Evolutionary conservation across 2,888 invertebrate species (phyloP).

Genomic region (Perizoma flavofasciatum): DNA sequence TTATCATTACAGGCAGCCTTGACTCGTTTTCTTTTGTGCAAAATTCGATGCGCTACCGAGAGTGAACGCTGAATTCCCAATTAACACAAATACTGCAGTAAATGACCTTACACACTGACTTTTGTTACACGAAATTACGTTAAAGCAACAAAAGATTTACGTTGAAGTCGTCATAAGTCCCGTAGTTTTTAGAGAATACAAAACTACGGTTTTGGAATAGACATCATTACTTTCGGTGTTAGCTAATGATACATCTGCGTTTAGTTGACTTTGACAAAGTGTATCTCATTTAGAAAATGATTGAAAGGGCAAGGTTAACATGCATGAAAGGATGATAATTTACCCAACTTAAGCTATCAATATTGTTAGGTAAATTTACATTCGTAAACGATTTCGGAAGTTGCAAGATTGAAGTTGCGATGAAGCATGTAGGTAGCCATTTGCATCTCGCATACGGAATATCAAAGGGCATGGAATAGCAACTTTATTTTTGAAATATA

Average conservation of each 20-base stretch:
- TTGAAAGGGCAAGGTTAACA: no score
- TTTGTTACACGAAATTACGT: constrained; percentile 11
- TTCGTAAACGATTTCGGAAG: constrained; percentile 7
- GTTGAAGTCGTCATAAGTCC: constrained; percentile 5
- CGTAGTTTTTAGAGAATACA: no score
- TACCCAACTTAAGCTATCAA: background rate
- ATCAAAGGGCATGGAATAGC: constrained; percentile 21
- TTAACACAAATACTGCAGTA: constrained; percentile 61
- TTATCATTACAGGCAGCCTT: constrained; percentile 39
- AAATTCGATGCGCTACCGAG: constrained; percentile 54
- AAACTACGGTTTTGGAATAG: no score
- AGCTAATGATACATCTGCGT: constrained; percentile 1
- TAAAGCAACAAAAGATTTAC: constrained; percentile 1
- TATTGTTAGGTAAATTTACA: constrained; percentile 6
- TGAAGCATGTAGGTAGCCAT: constrained; percentile 8
- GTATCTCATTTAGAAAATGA: no score
- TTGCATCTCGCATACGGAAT: constrained; percentile 15
- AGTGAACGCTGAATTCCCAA: constrained; percentile 50
- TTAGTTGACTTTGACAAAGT: background rate
- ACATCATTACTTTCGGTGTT: no score
- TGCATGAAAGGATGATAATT: background rate
- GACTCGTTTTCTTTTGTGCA: constrained; percentile 53
- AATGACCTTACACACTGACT: constrained; percentile 42
- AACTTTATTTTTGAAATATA: constrained; percentile 12
- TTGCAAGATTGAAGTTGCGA: background rate